phyloP scores from a whole-genome alignment of 2,113 vertebrate genomes.

The Erythrocebus patas region DNA sequence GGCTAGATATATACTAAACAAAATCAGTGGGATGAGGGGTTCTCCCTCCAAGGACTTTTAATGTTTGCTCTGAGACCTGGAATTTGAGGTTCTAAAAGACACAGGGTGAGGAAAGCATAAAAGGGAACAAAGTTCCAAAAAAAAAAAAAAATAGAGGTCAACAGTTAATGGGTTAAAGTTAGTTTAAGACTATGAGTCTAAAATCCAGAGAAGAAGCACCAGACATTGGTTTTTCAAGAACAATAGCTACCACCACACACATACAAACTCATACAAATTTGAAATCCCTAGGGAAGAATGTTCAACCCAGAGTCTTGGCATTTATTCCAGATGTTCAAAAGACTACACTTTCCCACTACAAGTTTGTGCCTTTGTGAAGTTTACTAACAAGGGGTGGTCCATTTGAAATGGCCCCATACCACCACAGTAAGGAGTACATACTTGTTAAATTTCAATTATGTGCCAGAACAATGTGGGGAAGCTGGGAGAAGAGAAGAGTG shows the following conservation, averaged over 20 bases:
- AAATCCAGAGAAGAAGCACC: conserved; percentile 14
- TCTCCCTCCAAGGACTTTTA: background rate
- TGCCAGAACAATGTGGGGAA: background rate
- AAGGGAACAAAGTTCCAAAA: background rate
- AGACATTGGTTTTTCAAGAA: conserved; percentile 42
- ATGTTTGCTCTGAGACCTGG: background rate
- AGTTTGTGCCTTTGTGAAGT: conserved; percentile 42
- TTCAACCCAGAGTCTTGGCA: conserved; percentile 44
- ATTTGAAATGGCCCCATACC: background rate
- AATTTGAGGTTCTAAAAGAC: background rate
- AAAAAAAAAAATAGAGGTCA: background rate
- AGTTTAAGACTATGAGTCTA: background rate
- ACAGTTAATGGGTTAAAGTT: conserved; percentile 23
- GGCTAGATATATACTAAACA: background rate
- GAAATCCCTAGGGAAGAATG: conserved; percentile 42
- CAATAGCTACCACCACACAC: conserved; percentile 46
- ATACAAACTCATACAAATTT: conserved; percentile 48
- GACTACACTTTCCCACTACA: background rate
- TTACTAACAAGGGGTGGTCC: conserved; percentile 27
- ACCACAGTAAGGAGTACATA: background rate
- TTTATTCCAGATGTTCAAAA: conserved; percentile 67
- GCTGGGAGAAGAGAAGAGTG: background rate
- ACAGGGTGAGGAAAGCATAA: background rate
- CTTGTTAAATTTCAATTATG: background rate
- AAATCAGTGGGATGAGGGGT: background rate